Evolutionary conservation across 2,888 invertebrate genomes (phyloP).

Genomic region (Eurois occulta): DNA sequence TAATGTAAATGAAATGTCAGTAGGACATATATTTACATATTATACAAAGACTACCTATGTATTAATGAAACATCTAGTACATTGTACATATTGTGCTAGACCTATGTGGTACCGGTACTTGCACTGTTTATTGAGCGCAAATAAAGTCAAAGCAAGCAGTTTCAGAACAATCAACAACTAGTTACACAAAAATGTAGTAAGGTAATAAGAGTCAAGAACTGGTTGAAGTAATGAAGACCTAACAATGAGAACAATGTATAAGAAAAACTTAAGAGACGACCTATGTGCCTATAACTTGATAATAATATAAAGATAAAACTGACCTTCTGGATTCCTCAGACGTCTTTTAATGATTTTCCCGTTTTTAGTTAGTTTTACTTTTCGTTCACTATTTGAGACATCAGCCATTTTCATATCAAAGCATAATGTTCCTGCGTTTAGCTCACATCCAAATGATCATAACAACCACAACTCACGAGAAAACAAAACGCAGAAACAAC

Average conservation of each 20-base stretch:
- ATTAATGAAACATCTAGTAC: constrained; percentile 18
- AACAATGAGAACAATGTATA: constrained; percentile 62
- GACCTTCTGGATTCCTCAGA: constrained; percentile 88
- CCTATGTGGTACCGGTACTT: neutral
- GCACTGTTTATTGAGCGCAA: constrained; percentile 15
- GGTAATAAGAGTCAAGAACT: constrained; percentile 88
- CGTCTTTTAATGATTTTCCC: constrained; percentile 89
- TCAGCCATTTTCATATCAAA: constrained; percentile 90
- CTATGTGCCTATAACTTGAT: constrained; percentile 36
- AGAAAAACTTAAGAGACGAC: constrained; percentile 34
- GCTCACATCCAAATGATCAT: constrained; percentile 72
- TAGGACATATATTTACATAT: constrained; percentile 10
- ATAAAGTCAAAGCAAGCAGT: constrained; percentile 43
- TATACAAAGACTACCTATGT: neutral
- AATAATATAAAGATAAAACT: constrained; percentile 60
- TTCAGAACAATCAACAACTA: constrained; percentile 64
- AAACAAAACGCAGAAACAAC: constrained; percentile 54
- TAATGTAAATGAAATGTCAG: neutral
- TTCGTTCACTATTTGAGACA: constrained; percentile 88
- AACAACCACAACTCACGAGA: constrained; percentile 60
- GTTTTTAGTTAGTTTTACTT: constrained; percentile 88
- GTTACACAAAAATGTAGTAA: constrained; percentile 79
- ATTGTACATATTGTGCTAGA: constrained; percentile 4
- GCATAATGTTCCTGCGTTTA: constrained; percentile 65
- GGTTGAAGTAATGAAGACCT: constrained; percentile 66